Conservation (phyloP, 2,113 vertebrate species). For the Xiphias gladius region DNA sequence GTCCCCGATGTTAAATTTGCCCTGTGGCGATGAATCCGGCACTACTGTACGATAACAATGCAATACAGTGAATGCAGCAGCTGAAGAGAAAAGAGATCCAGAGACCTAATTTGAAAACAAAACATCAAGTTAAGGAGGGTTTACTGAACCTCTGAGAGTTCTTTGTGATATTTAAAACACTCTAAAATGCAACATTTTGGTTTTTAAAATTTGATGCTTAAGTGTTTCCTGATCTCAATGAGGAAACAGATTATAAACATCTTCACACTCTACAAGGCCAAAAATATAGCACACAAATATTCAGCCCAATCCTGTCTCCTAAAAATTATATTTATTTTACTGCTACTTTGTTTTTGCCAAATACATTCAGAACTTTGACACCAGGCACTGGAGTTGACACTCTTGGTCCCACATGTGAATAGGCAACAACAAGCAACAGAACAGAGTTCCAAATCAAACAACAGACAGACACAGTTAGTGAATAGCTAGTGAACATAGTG, state of each 20-base stretch:
- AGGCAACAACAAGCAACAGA: no score
- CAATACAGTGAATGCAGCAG: slow-evolving; percentile 6
- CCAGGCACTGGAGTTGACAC: no score
- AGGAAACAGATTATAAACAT: background rate
- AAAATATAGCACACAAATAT: background rate
- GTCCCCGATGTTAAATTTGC: slow-evolving; percentile 20
- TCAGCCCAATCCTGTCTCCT: background rate
- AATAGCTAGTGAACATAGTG: no score
- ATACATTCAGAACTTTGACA: no score
- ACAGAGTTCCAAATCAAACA: no score
- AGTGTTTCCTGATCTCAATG: background rate
- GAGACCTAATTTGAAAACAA: background rate
- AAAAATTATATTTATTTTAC: no score
- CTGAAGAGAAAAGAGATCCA: background rate
- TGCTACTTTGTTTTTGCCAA: no score
- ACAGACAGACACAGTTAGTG: no score
- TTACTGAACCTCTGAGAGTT: background rate
- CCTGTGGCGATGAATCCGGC: slow-evolving; percentile 8
- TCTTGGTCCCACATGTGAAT: no score
- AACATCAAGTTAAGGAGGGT: slow-evolving; percentile 22
- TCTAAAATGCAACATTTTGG: background rate
- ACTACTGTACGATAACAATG: background rate
- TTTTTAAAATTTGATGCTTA: background rate
- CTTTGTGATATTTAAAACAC: background rate
- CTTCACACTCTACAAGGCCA: background rate